phyloP scores from a whole-genome alignment of 2,888 invertebrate species.

The Pheosia gnoma region DNA sequence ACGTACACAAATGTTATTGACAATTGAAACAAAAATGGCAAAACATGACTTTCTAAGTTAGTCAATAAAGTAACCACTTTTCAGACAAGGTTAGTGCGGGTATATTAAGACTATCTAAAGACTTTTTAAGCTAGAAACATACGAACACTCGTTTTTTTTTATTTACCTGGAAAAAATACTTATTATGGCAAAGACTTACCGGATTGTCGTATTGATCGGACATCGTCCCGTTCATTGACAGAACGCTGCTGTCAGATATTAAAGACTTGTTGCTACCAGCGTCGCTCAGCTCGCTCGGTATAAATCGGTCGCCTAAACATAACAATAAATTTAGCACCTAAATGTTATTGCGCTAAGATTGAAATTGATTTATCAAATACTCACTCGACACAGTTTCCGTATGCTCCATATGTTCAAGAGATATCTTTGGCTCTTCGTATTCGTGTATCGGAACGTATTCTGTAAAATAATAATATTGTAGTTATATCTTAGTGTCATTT shows the following conservation, averaged over 20 bases:
- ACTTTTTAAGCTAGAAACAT: no score
- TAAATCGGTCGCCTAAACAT: slow-evolving; percentile 67
- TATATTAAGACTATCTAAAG: no score
- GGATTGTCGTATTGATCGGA: slow-evolving; percentile 72
- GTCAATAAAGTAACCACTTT: no score
- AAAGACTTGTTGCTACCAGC: slow-evolving; percentile 75
- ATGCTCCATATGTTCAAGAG: slow-evolving; percentile 67
- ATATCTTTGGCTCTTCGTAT: slow-evolving; percentile 74
- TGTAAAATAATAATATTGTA: slow-evolving; percentile 36
- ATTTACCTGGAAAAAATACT: no score
- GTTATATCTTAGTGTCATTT: no score
- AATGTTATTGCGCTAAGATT: background rate
- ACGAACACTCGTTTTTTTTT: no score
- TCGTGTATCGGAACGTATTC: slow-evolving; percentile 73
- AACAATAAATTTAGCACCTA: background rate
- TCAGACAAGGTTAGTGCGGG: no score
- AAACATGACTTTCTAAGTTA: no score
- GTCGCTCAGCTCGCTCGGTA: slow-evolving; percentile 72
- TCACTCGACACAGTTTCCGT: slow-evolving; percentile 74
- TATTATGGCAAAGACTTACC: slow-evolving; percentile 46
- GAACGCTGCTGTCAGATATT: slow-evolving; percentile 69
- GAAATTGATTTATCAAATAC: slow-evolving; percentile 28
- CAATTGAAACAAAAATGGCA: no score
- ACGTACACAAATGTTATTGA: no score
- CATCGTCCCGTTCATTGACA: slow-evolving; percentile 72